Percentiles rank a stretch among this genome's conserved stretches.
Conservation (phyloP, 2,888 invertebrate species). For the Morinoia aosen region DNA sequence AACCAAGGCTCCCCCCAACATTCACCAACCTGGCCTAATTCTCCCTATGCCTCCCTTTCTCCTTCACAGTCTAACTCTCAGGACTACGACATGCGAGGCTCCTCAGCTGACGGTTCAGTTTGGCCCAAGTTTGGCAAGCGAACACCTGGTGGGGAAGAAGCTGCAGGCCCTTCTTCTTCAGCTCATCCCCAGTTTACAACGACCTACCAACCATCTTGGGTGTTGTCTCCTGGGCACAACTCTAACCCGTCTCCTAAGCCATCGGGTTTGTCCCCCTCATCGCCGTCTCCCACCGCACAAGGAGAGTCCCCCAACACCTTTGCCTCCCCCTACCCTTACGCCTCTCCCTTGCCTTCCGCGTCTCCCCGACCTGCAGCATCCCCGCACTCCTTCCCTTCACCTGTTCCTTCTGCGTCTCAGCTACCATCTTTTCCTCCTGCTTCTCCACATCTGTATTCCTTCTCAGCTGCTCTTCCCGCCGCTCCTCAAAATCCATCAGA, state of each 20-base stretch:
- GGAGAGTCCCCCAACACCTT: background rate
- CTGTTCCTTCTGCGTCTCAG: background rate
- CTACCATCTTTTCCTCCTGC: background rate
- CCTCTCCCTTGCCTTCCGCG: background rate
- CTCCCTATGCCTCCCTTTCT: slow-evolving; percentile 18
- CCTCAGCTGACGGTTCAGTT: background rate
- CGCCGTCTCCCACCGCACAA: background rate
- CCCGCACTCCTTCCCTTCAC: background rate
- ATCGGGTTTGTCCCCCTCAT: background rate
- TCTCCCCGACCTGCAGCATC: background rate
- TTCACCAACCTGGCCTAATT: background rate
- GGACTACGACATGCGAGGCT: background rate
- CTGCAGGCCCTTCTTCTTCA: background rate
- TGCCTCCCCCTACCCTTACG: background rate
- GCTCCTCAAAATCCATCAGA: background rate
- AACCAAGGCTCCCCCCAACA: background rate
- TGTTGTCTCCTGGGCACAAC: background rate
- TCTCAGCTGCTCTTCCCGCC: background rate
- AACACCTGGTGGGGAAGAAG: background rate
- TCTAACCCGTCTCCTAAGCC: background rate
- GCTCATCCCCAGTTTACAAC: background rate
- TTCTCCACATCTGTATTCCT: background rate
- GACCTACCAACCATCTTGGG: background rate
- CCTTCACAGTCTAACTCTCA: background rate
- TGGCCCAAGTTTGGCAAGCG: background rate